Percentiles rank a stretch among this genome's conserved stretches.
Evolutionary conservation across 2,888 invertebrate genomes (phyloP).

Genomic region (Acrobasis suavella): DNA sequence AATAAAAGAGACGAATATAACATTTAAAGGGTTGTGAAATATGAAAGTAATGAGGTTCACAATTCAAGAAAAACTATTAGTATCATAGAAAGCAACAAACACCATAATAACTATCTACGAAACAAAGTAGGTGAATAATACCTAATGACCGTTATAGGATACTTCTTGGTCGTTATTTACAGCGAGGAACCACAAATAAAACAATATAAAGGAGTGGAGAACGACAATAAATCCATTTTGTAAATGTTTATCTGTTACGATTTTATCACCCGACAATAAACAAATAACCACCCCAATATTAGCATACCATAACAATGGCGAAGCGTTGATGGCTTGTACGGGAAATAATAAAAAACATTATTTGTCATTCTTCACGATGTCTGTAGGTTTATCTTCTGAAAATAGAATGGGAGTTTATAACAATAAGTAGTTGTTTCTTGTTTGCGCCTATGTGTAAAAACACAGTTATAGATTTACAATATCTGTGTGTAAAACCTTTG

Average conservation of each 20-base stretch:
- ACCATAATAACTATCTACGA: too few relatives aligned
- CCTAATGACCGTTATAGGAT: too few relatives aligned
- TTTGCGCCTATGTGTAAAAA: too few relatives aligned
- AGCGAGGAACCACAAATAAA: conserved; percentile 7
- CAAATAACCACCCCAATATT: conserved; percentile 17
- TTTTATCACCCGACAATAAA: conserved; percentile 21
- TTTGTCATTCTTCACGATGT: neutral
- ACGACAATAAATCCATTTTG: conserved; percentile 17
- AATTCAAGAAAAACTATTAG: too few relatives aligned
- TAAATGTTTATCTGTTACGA: conserved; percentile 12
- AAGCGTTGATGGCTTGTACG: conserved; percentile 9
- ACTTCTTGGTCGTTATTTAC: neutral
- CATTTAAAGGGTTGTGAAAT: too few relatives aligned
- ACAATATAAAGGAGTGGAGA: conserved; percentile 7
- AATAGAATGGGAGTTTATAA: neutral
- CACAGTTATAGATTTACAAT: too few relatives aligned
- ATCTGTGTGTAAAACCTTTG: too few relatives aligned
- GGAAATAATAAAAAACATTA: conserved; percentile 10
- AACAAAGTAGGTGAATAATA: too few relatives aligned
- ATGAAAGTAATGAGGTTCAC: too few relatives aligned
- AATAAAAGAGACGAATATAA: too few relatives aligned
- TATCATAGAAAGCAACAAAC: too few relatives aligned
- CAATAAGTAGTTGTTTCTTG: too few relatives aligned
- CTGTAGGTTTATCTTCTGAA: neutral
- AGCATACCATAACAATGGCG: conserved; percentile 8